Conservation (phyloP, 2,113 vertebrate genomes). For the Sorex araneus region DNA sequence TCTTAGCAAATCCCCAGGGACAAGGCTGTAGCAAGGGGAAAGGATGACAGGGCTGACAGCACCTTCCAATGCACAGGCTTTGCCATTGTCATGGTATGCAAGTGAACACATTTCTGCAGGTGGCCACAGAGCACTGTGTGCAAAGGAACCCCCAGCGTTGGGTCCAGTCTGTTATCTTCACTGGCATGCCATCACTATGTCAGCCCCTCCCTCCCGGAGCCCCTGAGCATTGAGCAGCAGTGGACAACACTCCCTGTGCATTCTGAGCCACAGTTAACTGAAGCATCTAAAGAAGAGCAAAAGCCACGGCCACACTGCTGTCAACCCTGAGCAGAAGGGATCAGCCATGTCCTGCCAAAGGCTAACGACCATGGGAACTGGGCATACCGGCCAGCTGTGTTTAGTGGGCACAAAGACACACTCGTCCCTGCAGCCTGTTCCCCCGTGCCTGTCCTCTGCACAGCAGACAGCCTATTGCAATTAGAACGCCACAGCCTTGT, state of each 20-base stretch:
- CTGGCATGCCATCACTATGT: neutral
- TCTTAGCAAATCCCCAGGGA: neutral
- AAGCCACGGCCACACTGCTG: neutral
- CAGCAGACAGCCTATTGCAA: neutral
- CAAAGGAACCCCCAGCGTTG: too few species aligned
- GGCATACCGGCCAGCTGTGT: neutral
- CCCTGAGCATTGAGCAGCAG: neutral
- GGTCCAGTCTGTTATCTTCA: neutral
- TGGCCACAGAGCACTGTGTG: neutral
- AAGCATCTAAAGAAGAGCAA: neutral
- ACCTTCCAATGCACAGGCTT: neutral
- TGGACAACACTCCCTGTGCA: neutral
- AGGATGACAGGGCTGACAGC: neutral
- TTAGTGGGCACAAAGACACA: neutral
- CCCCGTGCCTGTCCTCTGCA: neutral
- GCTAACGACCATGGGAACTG: neutral
- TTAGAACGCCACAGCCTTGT: neutral
- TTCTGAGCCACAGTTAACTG: neutral
- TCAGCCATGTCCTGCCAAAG: neutral
- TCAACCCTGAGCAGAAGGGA: neutral
- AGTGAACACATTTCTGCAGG: neutral
- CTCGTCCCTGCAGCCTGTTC: neutral
- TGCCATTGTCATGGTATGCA: neutral
- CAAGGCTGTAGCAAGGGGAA: neutral
- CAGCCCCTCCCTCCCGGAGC: rapidly evolving